These are phyloP conservation scores for Misgurnus mizolepis DNA, from an alignment of 2,113 vertebrate genomes.

Conservation along the genomic window DNA sequence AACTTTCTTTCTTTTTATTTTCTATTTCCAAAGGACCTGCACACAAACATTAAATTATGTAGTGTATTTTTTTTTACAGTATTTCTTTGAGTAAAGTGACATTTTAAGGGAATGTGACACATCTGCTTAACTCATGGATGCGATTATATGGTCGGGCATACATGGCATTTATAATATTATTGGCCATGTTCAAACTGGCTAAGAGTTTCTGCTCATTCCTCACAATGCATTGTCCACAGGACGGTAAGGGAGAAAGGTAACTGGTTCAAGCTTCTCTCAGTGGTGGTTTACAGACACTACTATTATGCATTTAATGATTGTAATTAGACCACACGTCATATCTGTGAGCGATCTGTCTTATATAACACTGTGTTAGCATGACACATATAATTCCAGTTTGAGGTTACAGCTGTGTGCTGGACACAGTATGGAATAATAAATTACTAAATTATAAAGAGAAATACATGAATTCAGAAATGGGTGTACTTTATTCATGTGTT, in stretches of 20 bases:
- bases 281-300: neutral
- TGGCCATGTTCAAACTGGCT: conserved; percentile 26
- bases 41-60: too few species aligned
- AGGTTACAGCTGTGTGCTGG: neutral
- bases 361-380: conserved; percentile 8
- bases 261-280: neutral
- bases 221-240: conserved; percentile 13
- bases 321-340: conserved; percentile 17
- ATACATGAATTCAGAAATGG: neutral
- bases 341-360: neutral
- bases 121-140: conserved; percentile 29
- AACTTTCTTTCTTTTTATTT: too few species aligned
- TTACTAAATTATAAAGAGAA: neutral
- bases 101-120: conserved; percentile 43
- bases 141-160: conserved; percentile 29
- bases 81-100: conserved; percentile 24
- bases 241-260: neutral
- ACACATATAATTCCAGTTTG: neutral
- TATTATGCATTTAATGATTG: conserved; percentile 19
- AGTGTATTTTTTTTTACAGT: neutral
- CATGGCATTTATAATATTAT: conserved; percentile 25
- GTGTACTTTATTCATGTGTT: too few species aligned
- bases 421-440: neutral
- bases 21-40: too few species aligned
- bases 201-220: conserved; percentile 31